Conservation (phyloP, 2,888 invertebrate species). For the Drosophila quinaria region DNA sequence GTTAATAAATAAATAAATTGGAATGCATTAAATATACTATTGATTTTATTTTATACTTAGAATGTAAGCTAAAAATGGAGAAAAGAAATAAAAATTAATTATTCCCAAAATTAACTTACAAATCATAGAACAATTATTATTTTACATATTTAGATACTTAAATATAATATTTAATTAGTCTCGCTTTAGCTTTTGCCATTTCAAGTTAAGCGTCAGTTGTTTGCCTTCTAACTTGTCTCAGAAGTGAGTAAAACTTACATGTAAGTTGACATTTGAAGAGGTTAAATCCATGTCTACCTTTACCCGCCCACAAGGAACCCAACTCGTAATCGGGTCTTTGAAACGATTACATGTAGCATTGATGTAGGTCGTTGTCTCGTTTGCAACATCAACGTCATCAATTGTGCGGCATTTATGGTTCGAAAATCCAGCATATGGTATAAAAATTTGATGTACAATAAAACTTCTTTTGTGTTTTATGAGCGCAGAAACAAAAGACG, state of each 20-base stretch:
- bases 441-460: constrained; percentile 25
- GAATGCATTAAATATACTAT: no score
- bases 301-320: constrained; percentile 34
- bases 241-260: constrained; percentile 2
- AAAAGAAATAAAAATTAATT: no score
- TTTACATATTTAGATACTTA: no score
- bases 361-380: constrained; percentile 67
- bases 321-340: constrained; percentile 49
- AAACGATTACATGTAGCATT: constrained; percentile 58
- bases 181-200: not conserved
- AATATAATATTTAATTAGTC: no score
- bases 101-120: no score
- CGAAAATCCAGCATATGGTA: constrained; percentile 51
- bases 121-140: no score
- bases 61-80: no score
- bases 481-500: constrained; percentile 38
- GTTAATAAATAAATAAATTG: no score
- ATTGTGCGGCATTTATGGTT: constrained; percentile 60
- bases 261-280: constrained; percentile 43
- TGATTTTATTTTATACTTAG: no score
- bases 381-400: constrained; percentile 40
- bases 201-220: not conserved
- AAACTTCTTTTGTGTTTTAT: constrained; percentile 61
- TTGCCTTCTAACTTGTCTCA: not conserved
- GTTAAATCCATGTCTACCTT: constrained; percentile 19